Evolutionary conservation across 2,113 vertebrate species (phyloP), one percentile per base, ranked within the genome.

Genomic region (Oncorhynchus kisutch): DNA sequence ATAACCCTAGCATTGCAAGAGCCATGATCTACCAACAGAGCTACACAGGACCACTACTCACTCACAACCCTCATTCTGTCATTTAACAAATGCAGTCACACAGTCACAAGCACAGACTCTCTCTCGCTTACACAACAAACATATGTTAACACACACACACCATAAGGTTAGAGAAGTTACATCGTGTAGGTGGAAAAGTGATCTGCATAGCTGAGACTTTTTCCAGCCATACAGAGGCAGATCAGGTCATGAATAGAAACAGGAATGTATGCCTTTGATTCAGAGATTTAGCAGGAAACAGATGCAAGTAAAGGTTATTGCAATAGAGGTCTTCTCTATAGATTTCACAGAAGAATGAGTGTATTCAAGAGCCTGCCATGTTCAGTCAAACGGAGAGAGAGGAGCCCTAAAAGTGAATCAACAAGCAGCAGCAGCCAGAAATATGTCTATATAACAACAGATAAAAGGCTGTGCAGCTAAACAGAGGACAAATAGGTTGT

Each of bases 361-460:
- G 57, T 68, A 66, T 75, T 70, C 29, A n/a, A 67, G 29, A 8
- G 8, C n/a, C 25, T 12, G 5, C 25, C 27, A 51, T 77, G 77
- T 89, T 86, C 76, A 69, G 78, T 79, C 76, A 76, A n/a, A 18
- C 31, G 27, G 20, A 8, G 59, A 39, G 51, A 12, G 65, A 45
- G 77, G 70, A 86, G 74, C 78, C 72, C 18, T 16, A 76, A 78
- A 73, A 59, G 70, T 51, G 62, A 72, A 70, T 74, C 78, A 79
- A 67, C 80, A 68, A 70, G 31, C 78, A 5, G 68, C 11, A 24
- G 85, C 73, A 80, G 81, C 75, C 84, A 69, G 48, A 74, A 83
- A 20, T 75, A 70, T 72, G 49, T 67, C 86, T 86, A 87, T 87
- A 89, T 79, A 87, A 86, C 83, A 86, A 60, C 65, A 2, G 67